Evolutionary conservation across 2,888 invertebrate species (phyloP).

Genomic region (Eupithecia centaureata): DNA sequence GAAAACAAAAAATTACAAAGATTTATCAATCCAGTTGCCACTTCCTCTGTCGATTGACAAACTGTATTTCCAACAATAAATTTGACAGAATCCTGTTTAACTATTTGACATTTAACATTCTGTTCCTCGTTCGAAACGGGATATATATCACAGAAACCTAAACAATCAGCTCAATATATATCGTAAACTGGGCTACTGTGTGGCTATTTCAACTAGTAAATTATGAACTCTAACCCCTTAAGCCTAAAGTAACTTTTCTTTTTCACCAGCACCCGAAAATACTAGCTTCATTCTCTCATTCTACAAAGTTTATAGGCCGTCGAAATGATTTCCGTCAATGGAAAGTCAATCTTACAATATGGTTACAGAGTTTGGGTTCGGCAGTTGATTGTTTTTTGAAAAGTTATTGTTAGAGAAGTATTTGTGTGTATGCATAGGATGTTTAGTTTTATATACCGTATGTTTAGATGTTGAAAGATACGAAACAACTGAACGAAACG

Average conservation of each 20-base stretch:
- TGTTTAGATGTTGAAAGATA: constrained; percentile 66
- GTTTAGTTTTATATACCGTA: constrained; percentile 28
- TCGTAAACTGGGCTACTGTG: constrained; percentile 72
- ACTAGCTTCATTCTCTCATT: not conserved
- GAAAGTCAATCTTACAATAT: constrained; percentile 14
- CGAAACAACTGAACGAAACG: constrained; percentile 68
- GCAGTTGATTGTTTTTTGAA: not conserved
- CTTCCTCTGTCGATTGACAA: constrained; percentile 34
- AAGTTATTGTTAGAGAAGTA: constrained; percentile 6
- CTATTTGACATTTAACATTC: constrained; percentile 44
- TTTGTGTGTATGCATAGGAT: constrained; percentile 13
- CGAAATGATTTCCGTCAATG: constrained; percentile 9
- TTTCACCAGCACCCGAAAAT: constrained; percentile 10
- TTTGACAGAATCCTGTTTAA: constrained; percentile 43
- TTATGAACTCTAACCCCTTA: constrained; percentile 47
- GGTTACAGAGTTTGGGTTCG: constrained; percentile 6
- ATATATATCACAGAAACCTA: constrained; percentile 71
- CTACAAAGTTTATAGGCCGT: not conserved
- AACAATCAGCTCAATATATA: constrained; percentile 74
- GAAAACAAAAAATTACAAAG: constrained; percentile 22
- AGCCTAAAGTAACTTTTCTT: constrained; percentile 19
- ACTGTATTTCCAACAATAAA: constrained; percentile 35
- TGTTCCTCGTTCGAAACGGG: constrained; percentile 44
- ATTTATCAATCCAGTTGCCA: constrained; percentile 30
- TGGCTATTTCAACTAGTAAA: constrained; percentile 45